Base-by-base conservation (phyloP, 2,888 invertebrate genomes). In the Drosophila nigricruria region DNA sequence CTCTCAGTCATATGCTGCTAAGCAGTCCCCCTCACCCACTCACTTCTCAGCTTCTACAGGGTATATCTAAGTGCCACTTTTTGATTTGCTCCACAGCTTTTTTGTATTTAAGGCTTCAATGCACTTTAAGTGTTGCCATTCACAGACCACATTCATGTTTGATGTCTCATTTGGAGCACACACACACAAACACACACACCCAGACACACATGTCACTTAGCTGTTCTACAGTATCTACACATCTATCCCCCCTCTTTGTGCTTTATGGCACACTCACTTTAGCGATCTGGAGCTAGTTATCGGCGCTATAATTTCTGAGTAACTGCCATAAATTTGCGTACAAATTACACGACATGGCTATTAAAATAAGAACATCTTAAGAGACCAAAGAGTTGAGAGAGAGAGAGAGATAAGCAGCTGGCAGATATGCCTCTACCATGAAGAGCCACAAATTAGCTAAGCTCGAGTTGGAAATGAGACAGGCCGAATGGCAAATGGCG, bases 301-400 rank as follows among this genome's bases (percentile, higher is more conserved):
- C 66, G 78, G 34, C 50, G 86, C 81, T 65, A 80, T 82, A 88
- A 73, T 82, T 86, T 75, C 84, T 79, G 77, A 83, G 72, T 59
- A 65, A 81, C 70, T 79, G 88, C 84, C 85, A 83, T 89, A 84
- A 84, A 84, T 84, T 67, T 76, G 77, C 73, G 34, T 57, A 77
- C 72, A 71, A 81, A 77, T 72, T 71, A 74, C 69, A 60, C 68
- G 60, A 76, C 68, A 70, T 64, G 59, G 65, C 68, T 65, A 58
- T 70, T 77, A 71, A 88, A 79, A 72, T 81, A 42, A 38, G 57
- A 76, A 62, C 52, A 68, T 70, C 73, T 69, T 79, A 79, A 82
- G 60, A 82, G 81, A 72, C 71, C 12, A 42, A 2, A 45, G 45
- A 27, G 49, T 0, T 1, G 16, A 25, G 20, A 9, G 50, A 2